A percentile compares a stretch with the other conserved stretches of the same genome.
Conservation (phyloP, 2,888 invertebrate genomes). For the Liodrosophila aerea region DNA sequence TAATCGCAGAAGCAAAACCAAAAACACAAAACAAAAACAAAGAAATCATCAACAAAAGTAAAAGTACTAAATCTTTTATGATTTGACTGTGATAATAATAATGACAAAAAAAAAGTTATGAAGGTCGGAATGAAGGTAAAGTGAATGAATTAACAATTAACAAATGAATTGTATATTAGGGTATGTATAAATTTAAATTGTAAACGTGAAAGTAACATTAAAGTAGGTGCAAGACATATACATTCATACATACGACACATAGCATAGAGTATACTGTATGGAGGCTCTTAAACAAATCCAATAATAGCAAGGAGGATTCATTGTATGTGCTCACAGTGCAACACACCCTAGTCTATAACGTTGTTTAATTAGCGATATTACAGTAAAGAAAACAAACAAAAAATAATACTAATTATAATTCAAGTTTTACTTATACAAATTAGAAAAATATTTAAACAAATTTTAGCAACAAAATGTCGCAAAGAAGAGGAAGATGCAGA, state of each 20-base stretch:
- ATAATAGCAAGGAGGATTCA: conserved; percentile 44
- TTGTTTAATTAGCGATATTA: conserved; percentile 50
- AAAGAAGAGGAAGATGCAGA: conserved; percentile 28
- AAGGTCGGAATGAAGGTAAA: conserved; percentile 28
- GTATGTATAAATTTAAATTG: conserved; percentile 55
- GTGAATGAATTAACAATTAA: conserved; percentile 40
- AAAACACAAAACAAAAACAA: conserved; percentile 63
- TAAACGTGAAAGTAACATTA: conserved; percentile 48
- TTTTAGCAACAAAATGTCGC: conserved; percentile 65
- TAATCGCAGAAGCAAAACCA: conserved; percentile 60
- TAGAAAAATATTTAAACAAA: conserved; percentile 76
- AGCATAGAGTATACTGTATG: conserved; percentile 4
- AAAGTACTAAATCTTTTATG: conserved; percentile 82
- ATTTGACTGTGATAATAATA: conserved; percentile 83
- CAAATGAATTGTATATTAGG: conserved; percentile 60
- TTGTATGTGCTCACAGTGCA: conserved; percentile 46
- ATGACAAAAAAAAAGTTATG: conserved; percentile 66
- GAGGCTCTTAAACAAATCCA: conserved; percentile 46
- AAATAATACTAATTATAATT: conserved; percentile 27
- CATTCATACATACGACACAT: background rate
- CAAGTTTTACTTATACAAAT: conserved; percentile 76
- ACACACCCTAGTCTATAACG: conserved; percentile 53
- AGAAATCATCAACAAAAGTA: conserved; percentile 77
- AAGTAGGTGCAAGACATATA: conserved; percentile 49
- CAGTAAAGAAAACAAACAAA: conserved; percentile 16